phyloP scores from a whole-genome alignment of 2,888 invertebrate species.

The Empis livida region DNA sequence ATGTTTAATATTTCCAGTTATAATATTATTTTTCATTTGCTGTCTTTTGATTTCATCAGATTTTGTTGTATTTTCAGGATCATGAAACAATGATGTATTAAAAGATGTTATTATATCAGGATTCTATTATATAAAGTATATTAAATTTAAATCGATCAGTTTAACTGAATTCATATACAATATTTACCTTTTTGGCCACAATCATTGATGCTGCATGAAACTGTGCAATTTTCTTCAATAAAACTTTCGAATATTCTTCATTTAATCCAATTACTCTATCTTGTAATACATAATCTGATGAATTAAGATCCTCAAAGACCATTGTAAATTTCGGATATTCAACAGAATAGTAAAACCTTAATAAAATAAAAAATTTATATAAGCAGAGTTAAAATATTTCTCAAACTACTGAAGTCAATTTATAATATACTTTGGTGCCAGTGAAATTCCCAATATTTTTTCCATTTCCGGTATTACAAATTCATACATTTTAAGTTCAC shows the following conservation, averaged over 20 bases:
- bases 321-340: conserved; percentile 22
- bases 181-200: conserved; percentile 33
- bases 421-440: background rate
- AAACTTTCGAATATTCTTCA: conserved; percentile 34
- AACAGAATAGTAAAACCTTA: conserved; percentile 22
- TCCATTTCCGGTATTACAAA: conserved; percentile 14
- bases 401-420: background rate
- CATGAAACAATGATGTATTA: conserved; percentile 9
- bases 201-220: conserved; percentile 40
- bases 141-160: too few relatives aligned
- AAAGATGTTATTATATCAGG: conserved; percentile 12
- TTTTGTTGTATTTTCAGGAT: background rate
- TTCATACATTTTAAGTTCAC: conserved; percentile 16
- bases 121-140: conserved; percentile 5
- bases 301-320: conserved; percentile 26
- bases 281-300: conserved; percentile 22
- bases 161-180: too few relatives aligned
- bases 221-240: conserved; percentile 37
- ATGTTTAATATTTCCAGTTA: background rate
- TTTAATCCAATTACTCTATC: conserved; percentile 38
- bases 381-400: too few relatives aligned
- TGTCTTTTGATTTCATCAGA: background rate
- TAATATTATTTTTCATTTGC: background rate
- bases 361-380: too few relatives aligned
- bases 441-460: conserved; percentile 3